Conservation (phyloP, 2,888 invertebrate genomes). For the Philopedon plagiatum region DNA sequence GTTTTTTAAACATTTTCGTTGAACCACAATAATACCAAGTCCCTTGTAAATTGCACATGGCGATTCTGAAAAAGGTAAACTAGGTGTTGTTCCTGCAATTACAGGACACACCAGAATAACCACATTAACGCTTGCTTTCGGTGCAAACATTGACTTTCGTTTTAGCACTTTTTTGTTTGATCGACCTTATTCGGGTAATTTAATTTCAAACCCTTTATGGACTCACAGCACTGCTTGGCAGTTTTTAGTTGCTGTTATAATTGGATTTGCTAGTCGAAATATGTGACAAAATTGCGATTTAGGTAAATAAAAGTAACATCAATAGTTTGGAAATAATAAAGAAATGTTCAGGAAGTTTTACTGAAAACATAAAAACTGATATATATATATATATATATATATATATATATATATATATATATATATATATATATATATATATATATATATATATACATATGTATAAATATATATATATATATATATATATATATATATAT, state of each 20-base stretch:
- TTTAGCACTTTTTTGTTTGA: constrained; percentile 27
- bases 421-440: no score
- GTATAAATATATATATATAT: no score
- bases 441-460: no score
- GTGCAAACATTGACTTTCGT: constrained; percentile 20
- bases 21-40: no score
- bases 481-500: no score
- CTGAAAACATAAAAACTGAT: no score
- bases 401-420: no score
- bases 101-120: constrained; percentile 25
- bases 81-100: constrained; percentile 19
- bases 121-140: constrained; percentile 10
- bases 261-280: neutral
- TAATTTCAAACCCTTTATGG: constrained; percentile 1
- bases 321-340: neutral
- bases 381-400: no score
- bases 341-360: no score
- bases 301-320: neutral
- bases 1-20: no score
- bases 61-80: neutral
- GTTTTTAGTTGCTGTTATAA: neutral
- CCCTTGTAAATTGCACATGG: neutral
- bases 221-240: neutral
- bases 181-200: constrained; percentile 17
- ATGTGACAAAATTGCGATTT: neutral